Evolutionary conservation across 2,888 invertebrate genomes (phyloP).

Genomic region (Diplazon laetatorius): DNA sequence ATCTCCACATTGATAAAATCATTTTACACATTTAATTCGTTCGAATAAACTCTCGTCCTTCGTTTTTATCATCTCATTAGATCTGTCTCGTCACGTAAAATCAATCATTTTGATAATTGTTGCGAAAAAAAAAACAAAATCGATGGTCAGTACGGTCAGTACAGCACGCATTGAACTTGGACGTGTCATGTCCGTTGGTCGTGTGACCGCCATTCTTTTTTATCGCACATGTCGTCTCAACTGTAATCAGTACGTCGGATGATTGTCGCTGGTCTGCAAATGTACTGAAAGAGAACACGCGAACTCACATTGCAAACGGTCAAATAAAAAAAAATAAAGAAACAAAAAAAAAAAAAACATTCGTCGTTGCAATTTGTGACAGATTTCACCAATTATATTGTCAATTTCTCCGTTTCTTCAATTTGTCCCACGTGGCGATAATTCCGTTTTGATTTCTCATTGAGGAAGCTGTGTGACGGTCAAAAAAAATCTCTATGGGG

Average conservation of each 20-base stretch:
- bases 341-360: too few species aligned
- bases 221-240: conserved; percentile 18
- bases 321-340: too few species aligned
- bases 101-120: too few species aligned
- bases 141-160: neutral
- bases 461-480: too few species aligned
- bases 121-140: neutral
- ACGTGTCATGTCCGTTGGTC: conserved; percentile 5
- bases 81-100: too few species aligned
- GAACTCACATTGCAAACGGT: conserved; percentile 11
- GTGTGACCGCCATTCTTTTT: conserved; percentile 27
- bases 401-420: conserved; percentile 20
- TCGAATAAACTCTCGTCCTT: too few species aligned
- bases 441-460: neutral
- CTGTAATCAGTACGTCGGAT: conserved; percentile 23
- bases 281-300: conserved; percentile 5
- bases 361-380: too few species aligned
- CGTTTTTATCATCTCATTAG: too few species aligned
- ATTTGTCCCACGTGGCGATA: conserved; percentile 12
- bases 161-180: neutral
- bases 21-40: too few species aligned
- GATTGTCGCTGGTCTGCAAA: neutral
- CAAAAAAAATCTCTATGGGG: too few species aligned
- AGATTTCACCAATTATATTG: too few species aligned
- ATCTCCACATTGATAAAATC: too few species aligned